Base-by-base conservation (phyloP, 2,888 invertebrate species). In the Drosophila algonquin region DNA sequence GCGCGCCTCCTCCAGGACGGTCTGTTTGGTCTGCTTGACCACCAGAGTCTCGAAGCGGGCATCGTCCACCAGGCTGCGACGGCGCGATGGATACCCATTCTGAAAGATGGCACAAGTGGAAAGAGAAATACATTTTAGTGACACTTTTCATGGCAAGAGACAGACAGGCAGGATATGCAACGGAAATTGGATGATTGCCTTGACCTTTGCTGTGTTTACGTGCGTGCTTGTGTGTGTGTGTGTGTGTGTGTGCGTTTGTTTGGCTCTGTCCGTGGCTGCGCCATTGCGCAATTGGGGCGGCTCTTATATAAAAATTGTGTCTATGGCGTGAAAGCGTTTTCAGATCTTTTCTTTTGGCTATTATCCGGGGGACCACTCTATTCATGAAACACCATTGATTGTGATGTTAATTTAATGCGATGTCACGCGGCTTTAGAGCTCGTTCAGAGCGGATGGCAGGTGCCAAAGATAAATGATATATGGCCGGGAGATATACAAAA, bases 31-130 rank as follows among this genome's bases (percentile, higher is more conserved):
- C 94, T 98, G 98, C 93, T 97, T 97, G 91, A 98, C 98, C 88
- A 98, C 97, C 91, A 97, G 94, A 75, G 97, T 98, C 93, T 99
- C 99, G 93, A 99, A 99, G 89, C 98, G 96, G 84, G 99, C 99
- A 93, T 99, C 99, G 90, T 98, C 99, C 61, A 99, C 99, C 77
- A 99, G 95, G 77, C 98, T 98, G 90, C 98, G 96, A 89, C 98
- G 96, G 90, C 98, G 95, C 75, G 98, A 97, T 86, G 98, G 97
- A 92, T 98, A 98, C 76, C 98, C 99, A 94, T 99, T 98, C 98
- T 99, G 94, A 47, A 95, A 95, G 48, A 30, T 46, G 27, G 2
- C 24, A 44, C 21, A 55, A 9, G 56, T 10, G 32, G 32, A 48
- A 55, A 53, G n/a, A 16, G n/a, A 50, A 27, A 48, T 71, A 8